A percentile compares a stretch with the other conserved stretches of the same genome.
Conservation (phyloP, 37 sponge, comb jelly and placozoan species). For the Haliclona indistincta region DNA sequence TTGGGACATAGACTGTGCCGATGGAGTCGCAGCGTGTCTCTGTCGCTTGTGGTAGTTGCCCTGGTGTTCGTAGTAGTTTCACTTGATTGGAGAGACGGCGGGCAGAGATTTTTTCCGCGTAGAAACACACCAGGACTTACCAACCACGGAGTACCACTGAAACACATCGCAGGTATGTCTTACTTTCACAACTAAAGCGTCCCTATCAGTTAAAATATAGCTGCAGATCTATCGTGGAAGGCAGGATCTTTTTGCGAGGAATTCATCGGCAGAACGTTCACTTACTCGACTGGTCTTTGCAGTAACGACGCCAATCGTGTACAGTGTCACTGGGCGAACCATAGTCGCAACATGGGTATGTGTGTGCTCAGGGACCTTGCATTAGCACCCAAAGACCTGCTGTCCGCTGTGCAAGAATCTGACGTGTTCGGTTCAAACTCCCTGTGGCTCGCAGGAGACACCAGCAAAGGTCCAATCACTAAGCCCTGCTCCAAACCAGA, state of each 20-base stretch:
- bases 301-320: neutral
- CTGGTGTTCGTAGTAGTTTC: too few species aligned
- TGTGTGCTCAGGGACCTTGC: constrained; percentile 39
- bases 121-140: too few species aligned
- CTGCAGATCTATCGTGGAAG: constrained; percentile 27
- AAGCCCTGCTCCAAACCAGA: neutral
- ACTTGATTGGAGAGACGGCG: too few species aligned
- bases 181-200: too few species aligned
- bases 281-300: constrained; percentile 20
- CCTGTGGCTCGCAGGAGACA: neutral
- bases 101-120: too few species aligned
- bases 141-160: too few species aligned
- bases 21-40: too few species aligned
- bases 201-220: neutral
- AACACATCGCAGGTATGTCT: too few species aligned
- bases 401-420: neutral
- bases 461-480: neutral
- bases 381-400: constrained; percentile 11
- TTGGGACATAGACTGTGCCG: too few species aligned
- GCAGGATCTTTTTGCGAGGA: constrained; percentile 51
- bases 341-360: constrained; percentile 30
- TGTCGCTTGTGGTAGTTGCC: too few species aligned
- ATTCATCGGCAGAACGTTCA: constrained; percentile 52
- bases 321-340: constrained; percentile 29
- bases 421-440: neutral